A percentile compares a stretch with the other conserved stretches of the same genome.
phyloP scores from a whole-genome alignment of 2,888 invertebrate species.

The Acronicta aceris region DNA sequence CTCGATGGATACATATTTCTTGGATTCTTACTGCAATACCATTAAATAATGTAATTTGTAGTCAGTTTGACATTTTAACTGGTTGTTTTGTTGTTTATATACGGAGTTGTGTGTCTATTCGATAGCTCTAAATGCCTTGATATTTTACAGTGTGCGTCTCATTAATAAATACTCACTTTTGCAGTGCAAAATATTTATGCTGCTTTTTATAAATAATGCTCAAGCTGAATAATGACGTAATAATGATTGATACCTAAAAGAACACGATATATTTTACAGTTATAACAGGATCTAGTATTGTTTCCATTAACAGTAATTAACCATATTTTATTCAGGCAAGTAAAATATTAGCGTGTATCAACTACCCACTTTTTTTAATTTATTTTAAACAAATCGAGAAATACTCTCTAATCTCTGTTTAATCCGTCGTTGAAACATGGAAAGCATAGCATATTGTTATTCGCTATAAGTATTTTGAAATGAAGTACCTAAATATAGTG shows the following conservation, averaged over 20 bases:
- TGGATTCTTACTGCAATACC: neutral
- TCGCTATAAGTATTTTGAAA: neutral
- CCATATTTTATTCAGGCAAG: too few species aligned
- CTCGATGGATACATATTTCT: neutral
- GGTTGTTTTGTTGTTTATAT: slow-evolving; percentile 12
- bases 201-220: too few species aligned
- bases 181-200: too few species aligned
- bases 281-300: too few species aligned
- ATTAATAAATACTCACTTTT: too few species aligned
- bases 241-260: too few species aligned
- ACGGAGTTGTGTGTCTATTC: neutral
- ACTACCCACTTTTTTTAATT: too few species aligned
- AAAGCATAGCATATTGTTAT: neutral
- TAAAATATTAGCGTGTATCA: too few species aligned
- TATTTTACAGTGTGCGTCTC: too few species aligned
- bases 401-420: neutral
- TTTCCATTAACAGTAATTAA: too few species aligned
- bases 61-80: slow-evolving; percentile 2
- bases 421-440: neutral
- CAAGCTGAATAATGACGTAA: too few species aligned
- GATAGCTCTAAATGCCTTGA: neutral
- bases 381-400: neutral
- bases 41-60: neutral
- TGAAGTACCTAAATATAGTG: neutral
- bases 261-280: too few species aligned